Conservation (phyloP, 2,797 vertebrate species). For the Rhinella marina region DNA sequence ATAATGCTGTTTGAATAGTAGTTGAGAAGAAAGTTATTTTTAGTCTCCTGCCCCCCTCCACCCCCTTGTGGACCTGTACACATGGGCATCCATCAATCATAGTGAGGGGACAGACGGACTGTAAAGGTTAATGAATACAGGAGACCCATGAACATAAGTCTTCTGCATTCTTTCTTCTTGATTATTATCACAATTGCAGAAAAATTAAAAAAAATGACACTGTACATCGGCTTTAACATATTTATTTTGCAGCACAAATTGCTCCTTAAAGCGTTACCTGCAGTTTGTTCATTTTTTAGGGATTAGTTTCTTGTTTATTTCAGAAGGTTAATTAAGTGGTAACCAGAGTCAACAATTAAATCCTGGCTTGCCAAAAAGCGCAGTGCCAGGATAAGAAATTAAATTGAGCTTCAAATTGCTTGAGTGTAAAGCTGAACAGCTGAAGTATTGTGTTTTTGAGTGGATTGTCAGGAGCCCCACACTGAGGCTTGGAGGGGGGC, state of each 20-base stretch:
- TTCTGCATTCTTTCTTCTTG: no score
- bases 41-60: no score
- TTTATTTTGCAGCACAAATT: neutral
- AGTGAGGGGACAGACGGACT: no score
- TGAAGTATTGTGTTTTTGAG: conserved; percentile 64
- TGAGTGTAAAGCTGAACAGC: conserved; percentile 62
- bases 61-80: no score
- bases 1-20: no score
- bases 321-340: conserved; percentile 41
- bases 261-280: neutral
- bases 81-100: no score
- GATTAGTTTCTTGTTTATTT: neutral
- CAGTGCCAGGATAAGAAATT: conserved; percentile 46
- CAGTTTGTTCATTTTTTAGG: neutral
- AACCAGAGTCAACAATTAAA: conserved; percentile 27
- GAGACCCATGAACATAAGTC: no score
- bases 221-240: neutral
- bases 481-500: conserved; percentile 67
- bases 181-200: no score
- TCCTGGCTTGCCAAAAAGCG: neutral
- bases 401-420: conserved; percentile 39
- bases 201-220: no score
- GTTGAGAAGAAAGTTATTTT: no score
- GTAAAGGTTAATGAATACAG: no score
- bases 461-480: conserved; percentile 67